Evolutionary conservation across 2,888 invertebrate genomes (phyloP).

Genomic region (Anoncus sp.): DNA sequence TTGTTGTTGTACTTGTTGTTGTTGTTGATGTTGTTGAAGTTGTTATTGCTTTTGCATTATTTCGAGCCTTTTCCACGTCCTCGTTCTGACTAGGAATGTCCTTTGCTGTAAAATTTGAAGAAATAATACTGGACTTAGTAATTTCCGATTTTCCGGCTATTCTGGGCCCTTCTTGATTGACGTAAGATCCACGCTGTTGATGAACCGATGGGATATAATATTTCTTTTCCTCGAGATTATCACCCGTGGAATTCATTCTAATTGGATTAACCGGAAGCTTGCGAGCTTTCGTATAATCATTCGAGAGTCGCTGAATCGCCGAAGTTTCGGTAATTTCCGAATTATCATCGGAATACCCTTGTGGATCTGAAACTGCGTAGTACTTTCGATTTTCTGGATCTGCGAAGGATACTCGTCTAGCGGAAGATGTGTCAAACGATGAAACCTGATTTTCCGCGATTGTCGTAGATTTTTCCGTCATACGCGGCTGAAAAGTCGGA

Average conservation of each 20-base stretch:
- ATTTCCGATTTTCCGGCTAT: background rate
- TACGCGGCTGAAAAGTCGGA: constrained; percentile 23
- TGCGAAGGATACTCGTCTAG: constrained; percentile 1
- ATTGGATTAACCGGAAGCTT: constrained; percentile 26
- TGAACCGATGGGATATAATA: constrained; percentile 55
- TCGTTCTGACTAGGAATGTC: background rate
- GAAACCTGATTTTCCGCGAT: background rate
- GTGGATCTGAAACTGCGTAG: constrained; percentile 42
- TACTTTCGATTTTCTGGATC: constrained; percentile 54
- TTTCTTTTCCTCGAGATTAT: constrained; percentile 43
- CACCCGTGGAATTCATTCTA: constrained; percentile 13
- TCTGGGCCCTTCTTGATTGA: background rate
- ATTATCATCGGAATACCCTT: background rate
- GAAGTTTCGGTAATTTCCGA: background rate
- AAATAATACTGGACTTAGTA: background rate
- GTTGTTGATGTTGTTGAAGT: background rate
- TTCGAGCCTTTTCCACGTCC: background rate
- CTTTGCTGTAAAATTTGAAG: background rate
- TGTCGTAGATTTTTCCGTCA: constrained; percentile 18
- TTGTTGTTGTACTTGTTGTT: constrained; percentile 3
- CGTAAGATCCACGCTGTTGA: constrained; percentile 8
- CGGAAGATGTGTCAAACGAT: background rate
- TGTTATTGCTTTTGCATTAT: background rate
- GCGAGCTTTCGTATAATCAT: constrained; percentile 26
- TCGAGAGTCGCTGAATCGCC: background rate